phyloP scores from a whole-genome alignment of 2,113 vertebrate genomes.

The Lepidothrix coronata region DNA sequence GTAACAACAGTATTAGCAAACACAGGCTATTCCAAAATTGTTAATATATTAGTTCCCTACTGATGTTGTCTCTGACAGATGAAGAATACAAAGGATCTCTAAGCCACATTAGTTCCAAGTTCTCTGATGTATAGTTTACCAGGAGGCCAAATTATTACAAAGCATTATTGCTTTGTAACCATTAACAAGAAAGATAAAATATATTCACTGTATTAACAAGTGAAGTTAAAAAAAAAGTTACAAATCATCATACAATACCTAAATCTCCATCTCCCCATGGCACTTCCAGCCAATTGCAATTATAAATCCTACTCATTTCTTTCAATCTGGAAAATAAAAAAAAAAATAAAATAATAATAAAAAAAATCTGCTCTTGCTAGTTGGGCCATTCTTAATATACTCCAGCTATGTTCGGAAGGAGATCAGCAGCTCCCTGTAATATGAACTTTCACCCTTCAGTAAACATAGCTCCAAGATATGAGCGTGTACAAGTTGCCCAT shows the following conservation, averaged over 20 bases:
- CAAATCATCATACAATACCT: constrained; percentile 76
- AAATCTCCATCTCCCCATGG: constrained; percentile 94
- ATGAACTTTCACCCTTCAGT: constrained; percentile 14
- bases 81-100: not conserved
- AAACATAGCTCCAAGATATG: not conserved
- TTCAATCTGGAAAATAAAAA: constrained; percentile 62
- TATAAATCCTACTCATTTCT: constrained; percentile 82
- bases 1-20: not conserved
- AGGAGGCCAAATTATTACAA: not conserved
- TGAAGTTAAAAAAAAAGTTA: not conserved
- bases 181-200: not conserved
- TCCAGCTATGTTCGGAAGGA: constrained; percentile 46
- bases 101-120: constrained; percentile 28
- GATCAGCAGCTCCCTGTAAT: constrained; percentile 37
- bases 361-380: not conserved
- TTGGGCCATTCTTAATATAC: not conserved
- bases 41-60: constrained; percentile 23
- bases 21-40: not conserved
- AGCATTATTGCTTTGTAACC: constrained; percentile 38
- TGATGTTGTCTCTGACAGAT: not conserved
- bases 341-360: not conserved
- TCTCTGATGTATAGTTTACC: constrained; percentile 41
- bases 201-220: not conserved
- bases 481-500: not conserved
- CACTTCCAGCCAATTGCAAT: constrained; percentile 83